phyloP scores from a whole-genome alignment of 2,888 invertebrate genomes.

The Romanomermis culicivorax region DNA sequence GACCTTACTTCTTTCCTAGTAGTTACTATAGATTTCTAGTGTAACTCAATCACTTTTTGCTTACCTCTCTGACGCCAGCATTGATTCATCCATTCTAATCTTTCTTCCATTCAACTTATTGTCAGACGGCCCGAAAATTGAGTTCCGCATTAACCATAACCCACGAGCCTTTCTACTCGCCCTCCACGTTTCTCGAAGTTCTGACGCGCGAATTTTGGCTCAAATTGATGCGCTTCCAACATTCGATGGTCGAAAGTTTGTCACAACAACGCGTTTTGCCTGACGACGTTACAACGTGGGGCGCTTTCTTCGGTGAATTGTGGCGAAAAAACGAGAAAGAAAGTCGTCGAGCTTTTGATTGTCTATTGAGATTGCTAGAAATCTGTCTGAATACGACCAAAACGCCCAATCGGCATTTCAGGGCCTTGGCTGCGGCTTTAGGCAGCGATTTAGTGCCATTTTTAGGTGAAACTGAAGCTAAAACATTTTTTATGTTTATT shows the following conservation, averaged over 20 bases:
- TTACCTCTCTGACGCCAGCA: too few species aligned
- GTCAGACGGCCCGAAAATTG: too few species aligned
- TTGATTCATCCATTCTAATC: too few species aligned
- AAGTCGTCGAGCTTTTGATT: not conserved
- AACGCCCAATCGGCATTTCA: not conserved
- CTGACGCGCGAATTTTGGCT: not conserved
- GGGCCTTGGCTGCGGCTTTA: not conserved
- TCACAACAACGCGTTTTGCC: not conserved
- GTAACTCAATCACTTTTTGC: too few species aligned
- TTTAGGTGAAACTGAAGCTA: not conserved
- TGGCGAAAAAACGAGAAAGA: not conserved
- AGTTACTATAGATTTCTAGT: too few species aligned
- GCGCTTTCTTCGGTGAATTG: not conserved
- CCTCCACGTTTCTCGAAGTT: not conserved
- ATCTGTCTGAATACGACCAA: not conserved
- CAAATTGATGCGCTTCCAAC: not conserved
- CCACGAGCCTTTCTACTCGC: not conserved
- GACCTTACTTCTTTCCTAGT: too few species aligned
- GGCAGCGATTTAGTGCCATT: not conserved
- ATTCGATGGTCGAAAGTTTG: not conserved
- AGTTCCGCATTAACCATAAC: too few species aligned
- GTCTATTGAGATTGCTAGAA: not conserved
- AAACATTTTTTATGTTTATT: too few species aligned
- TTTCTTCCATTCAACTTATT: too few species aligned
- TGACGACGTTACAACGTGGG: not conserved